A percentile compares a stretch with the other conserved stretches of the same genome.
Conservation (phyloP, 2,888 invertebrate genomes). For the Crocallis elinguaria region DNA sequence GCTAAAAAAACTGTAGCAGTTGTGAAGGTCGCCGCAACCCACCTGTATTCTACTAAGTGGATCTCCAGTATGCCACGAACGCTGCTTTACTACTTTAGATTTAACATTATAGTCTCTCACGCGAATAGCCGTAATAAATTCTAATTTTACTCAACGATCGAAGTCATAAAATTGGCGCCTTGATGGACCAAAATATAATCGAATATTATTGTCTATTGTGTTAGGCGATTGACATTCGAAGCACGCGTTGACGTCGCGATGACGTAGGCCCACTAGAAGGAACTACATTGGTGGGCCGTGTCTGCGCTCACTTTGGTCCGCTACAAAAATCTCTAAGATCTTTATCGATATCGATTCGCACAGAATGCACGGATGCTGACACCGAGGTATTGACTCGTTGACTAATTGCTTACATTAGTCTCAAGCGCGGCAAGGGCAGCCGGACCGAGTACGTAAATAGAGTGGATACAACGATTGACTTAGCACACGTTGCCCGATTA, state of each 20-base stretch:
- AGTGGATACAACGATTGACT: constrained; percentile 70
- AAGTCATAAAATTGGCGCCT: constrained; percentile 35
- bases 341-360: constrained; percentile 49
- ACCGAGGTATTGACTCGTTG: constrained; percentile 66
- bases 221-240: constrained; percentile 47
- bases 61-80: constrained; percentile 32
- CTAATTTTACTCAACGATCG: constrained; percentile 33
- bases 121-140: constrained; percentile 37
- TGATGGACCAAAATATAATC: constrained; percentile 40
- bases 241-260: constrained; percentile 50
- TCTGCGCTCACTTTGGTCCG: constrained; percentile 21
- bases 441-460: constrained; percentile 71
- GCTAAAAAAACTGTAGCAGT: constrained; percentile 5
- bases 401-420: constrained; percentile 79
- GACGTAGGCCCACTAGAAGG: constrained; percentile 44
- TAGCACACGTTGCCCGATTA: constrained; percentile 69
- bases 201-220: constrained; percentile 56
- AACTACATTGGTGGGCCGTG: constrained; percentile 17
- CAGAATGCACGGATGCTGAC: constrained; percentile 60
- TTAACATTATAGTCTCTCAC: constrained; percentile 35
- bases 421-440: constrained; percentile 57
- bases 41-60: constrained; percentile 46
- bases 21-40: constrained; percentile 43
- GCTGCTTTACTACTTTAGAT: constrained; percentile 25
- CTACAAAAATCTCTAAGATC: too few species aligned